A percentile compares a stretch with the other conserved stretches of the same genome.
phyloP scores from a whole-genome alignment of 2,797 vertebrate genomes.

The Phoeniculus purpureus region DNA sequence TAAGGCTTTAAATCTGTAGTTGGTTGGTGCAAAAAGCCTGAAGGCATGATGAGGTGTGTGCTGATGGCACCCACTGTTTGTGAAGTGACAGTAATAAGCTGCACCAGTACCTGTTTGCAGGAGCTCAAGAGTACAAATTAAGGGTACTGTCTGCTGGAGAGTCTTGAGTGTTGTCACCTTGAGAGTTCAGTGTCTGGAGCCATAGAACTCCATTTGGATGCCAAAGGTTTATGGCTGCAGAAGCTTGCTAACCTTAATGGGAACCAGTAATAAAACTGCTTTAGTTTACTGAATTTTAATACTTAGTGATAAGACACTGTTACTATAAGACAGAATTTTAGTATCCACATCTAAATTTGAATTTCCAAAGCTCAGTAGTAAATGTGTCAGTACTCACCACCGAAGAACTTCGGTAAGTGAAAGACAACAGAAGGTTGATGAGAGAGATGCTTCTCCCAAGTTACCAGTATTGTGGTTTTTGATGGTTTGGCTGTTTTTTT shows the following conservation, averaged over 20 bases:
- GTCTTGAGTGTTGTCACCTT: not conserved
- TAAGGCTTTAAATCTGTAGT: not conserved
- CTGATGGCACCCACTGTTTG: not conserved
- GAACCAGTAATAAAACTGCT: not conserved
- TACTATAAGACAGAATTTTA: not conserved
- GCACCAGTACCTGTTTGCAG: not conserved
- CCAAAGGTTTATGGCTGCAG: not conserved
- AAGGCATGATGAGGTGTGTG: not conserved
- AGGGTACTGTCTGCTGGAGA: not conserved
- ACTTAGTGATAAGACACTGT: not conserved
- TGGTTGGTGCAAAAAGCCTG: not conserved
- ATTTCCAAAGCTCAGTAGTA: not conserved
- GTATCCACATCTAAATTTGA: not conserved
- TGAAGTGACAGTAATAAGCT: not conserved
- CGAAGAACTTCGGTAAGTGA: not conserved
- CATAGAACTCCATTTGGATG: not conserved
- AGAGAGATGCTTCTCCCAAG: constrained; percentile 6
- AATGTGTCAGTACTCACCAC: not conserved
- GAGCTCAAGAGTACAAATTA: not conserved
- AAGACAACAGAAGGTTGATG: not conserved
- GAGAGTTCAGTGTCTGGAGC: not conserved
- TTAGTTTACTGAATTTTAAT: not conserved
- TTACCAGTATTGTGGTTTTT: not conserved
- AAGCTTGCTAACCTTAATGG: not conserved
- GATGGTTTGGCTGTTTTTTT: not conserved